Conservation (phyloP, 2,113 vertebrate genomes). For the Gasterosteus aculeatus region DNA sequence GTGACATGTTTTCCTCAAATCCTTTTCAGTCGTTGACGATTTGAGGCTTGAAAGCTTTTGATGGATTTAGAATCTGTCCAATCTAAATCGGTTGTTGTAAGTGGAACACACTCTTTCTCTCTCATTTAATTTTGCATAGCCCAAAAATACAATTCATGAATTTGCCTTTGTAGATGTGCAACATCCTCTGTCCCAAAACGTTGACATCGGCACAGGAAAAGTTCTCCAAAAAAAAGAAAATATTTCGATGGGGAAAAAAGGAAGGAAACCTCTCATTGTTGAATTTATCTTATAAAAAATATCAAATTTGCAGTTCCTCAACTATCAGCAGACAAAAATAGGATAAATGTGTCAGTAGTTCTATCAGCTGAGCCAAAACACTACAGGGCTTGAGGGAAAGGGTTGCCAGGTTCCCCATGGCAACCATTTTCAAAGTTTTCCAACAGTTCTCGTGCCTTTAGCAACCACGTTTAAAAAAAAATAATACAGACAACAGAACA, state of each 20-base stretch:
- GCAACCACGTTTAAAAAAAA: neutral
- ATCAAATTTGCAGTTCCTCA: neutral
- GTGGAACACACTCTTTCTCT: too few relatives aligned
- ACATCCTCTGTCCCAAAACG: too few relatives aligned
- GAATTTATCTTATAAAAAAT: neutral
- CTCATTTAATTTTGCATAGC: too few relatives aligned
- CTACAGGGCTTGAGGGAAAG: neutral
- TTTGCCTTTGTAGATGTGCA: too few relatives aligned
- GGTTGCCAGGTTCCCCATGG: neutral
- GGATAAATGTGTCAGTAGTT: neutral
- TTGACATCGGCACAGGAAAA: too few relatives aligned
- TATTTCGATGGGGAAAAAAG: too few relatives aligned
- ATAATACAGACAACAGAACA: neutral
- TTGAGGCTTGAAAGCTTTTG: neutral
- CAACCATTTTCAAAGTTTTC: neutral
- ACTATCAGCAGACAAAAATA: neutral
- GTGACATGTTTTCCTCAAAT: neutral
- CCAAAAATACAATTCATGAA: too few relatives aligned
- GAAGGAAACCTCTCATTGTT: neutral
- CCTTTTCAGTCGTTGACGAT: neutral
- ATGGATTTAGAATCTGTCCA: neutral
- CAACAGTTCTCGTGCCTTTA: neutral
- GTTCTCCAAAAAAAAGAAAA: too few relatives aligned
- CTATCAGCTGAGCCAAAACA: neutral
- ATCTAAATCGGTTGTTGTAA: neutral